Evolutionary conservation across 1,140 invertebrate species (phyloP).

Genomic region (Drosophila erecta): DNA sequence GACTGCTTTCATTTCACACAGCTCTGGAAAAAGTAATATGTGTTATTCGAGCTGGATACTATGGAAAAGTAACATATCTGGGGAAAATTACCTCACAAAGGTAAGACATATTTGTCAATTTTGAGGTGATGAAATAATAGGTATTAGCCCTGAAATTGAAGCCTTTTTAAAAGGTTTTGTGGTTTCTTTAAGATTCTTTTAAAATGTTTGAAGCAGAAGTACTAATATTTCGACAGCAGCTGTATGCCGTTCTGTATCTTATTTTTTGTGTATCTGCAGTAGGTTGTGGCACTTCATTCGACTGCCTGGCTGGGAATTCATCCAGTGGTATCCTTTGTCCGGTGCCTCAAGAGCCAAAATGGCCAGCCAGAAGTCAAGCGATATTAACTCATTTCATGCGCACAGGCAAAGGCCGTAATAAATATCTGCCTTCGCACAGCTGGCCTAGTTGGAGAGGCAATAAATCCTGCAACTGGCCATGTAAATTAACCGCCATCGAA

Average conservation of each 20-base stretch:
- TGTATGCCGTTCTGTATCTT: neutral
- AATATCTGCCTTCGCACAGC: slow-evolving; percentile 33
- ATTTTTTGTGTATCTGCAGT: slow-evolving; percentile 49
- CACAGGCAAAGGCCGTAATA: slow-evolving; percentile 36
- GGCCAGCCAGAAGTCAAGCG: slow-evolving; percentile 28
- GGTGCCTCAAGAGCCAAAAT: slow-evolving; percentile 1
- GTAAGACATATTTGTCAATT: neutral
- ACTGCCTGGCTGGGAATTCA: slow-evolving; percentile 23
- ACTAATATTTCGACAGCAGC: neutral
- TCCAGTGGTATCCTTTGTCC: slow-evolving; percentile 12
- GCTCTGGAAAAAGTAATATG: slow-evolving; percentile 18
- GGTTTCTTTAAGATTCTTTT: too few species aligned
- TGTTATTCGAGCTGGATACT: neutral
- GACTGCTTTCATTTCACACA: slow-evolving; percentile 34
- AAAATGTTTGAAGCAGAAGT: neutral
- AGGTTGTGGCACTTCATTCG: slow-evolving; percentile 37
- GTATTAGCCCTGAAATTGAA: too few species aligned
- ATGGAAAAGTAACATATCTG: too few species aligned
- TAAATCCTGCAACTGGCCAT: slow-evolving; percentile 43
- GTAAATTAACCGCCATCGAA: slow-evolving; percentile 56
- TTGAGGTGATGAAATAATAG: neutral
- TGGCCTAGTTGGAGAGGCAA: slow-evolving; percentile 39
- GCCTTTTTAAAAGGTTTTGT: too few species aligned
- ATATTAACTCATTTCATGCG: slow-evolving; percentile 55
- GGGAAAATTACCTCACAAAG: neutral